Base-by-base conservation (phyloP, 2,113 vertebrate genomes). In the Spilogale gracilis region DNA sequence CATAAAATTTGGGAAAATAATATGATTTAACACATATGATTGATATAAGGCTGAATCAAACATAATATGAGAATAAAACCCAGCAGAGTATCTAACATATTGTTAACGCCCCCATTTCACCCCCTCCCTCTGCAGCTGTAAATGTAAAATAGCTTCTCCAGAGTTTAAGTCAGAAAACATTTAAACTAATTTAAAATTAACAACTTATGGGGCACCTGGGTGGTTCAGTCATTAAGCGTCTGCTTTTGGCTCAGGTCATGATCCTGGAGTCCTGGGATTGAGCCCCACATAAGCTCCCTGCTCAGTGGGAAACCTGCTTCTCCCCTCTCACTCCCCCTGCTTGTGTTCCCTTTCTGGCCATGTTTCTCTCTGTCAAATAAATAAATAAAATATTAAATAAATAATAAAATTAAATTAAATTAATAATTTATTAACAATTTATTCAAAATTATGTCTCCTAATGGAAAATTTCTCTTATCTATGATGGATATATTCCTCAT, bases 131-230 rank as follows among this genome's bases (percentile, higher is more conserved):
- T 89, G 63, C 0, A 85, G 5, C 52, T 65, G 2, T 7, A 8
- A 91, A 91, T 82, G 20, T 89, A 93, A 94, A 94, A 85, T 30
- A 91, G 38, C 8, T 71, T 96, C 76, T 86, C 16, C 18, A 91
- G 12, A 8, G 23, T 18, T 96, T 81, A 20, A 4, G 14, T 80
- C 27, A 95, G n/a, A 95, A 97, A 91, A 48, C 5, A 84, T 95
- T 89, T 97, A 56, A 97, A 71, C 58, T 91, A 23, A 93, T 93
- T 84, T 91, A 18, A n/a, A n/a, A 69, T 69, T 69, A 91, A 92
- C n/a, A 92, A 85, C 52, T 91, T 89, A 38, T 38, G 38, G 38
- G 38, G 38, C 38, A 2, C 38, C 38, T 38, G 38, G 38, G 38
- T 38, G 38, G 38, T 38, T 38, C 38, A 38, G 38, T 38, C 38